Evolutionary conservation across 1,140 invertebrate species (phyloP).

Genomic region (Euwallacea similis): DNA sequence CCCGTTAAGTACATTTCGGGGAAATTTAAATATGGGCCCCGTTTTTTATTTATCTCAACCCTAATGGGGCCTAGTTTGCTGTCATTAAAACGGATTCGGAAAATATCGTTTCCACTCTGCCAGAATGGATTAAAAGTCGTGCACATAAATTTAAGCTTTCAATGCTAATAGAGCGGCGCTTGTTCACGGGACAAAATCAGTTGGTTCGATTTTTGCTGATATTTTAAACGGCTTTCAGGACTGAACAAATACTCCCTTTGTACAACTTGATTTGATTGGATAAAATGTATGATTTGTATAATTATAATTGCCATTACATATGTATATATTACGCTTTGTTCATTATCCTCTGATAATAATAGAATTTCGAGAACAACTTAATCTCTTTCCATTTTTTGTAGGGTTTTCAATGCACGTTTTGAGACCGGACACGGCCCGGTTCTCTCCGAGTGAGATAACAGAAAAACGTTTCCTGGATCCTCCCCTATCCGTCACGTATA

Average conservation of each 20-base stretch:
- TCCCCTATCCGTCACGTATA: constrained; percentile 19
- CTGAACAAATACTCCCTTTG: background rate
- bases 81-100: constrained; percentile 1
- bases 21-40: background rate
- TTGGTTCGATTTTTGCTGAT: background rate
- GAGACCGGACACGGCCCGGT: too few relatives aligned
- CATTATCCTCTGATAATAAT: too few relatives aligned
- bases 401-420: too few relatives aligned
- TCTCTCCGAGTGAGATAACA: constrained; percentile 5
- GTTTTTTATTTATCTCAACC: background rate
- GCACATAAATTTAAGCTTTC: constrained; percentile 6
- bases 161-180: background rate
- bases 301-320: too few relatives aligned
- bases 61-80: background rate
- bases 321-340: too few relatives aligned
- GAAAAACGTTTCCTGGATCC: constrained; percentile 15
- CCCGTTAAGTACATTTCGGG: background rate
- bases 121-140: background rate
- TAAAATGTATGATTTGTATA: too few relatives aligned
- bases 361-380: too few relatives aligned
- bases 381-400: too few relatives aligned
- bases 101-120: constrained; percentile 5
- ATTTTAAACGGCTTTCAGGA: background rate
- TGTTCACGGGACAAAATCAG: background rate
- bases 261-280: too few relatives aligned